Evolutionary conservation across 2,113 vertebrate genomes (phyloP).

Genomic region (Rostratula benghalensis): DNA sequence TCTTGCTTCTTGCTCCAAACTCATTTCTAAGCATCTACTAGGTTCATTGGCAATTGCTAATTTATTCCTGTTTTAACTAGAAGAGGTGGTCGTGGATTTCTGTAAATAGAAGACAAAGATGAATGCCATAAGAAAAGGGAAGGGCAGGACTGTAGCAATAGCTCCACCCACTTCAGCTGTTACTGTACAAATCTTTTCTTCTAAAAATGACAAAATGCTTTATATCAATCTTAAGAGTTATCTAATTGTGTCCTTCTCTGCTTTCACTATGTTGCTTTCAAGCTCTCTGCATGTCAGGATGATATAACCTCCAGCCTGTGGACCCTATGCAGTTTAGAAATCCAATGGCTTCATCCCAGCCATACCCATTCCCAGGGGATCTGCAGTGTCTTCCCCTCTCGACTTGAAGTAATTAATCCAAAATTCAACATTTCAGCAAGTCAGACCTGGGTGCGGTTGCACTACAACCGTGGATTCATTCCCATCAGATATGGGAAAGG

Average conservation of each 20-base stretch:
- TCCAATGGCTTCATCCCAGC: background rate
- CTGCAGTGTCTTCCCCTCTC: background rate
- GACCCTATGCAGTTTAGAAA: background rate
- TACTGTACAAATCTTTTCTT: background rate
- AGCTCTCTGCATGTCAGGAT: background rate
- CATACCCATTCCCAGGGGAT: background rate
- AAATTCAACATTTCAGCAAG: background rate
- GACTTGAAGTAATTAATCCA: background rate
- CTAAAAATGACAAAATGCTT: background rate
- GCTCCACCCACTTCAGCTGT: background rate
- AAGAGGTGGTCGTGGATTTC: background rate
- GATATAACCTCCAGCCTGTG: background rate
- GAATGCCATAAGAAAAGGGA: background rate
- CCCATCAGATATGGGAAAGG: background rate
- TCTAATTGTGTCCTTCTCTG: background rate
- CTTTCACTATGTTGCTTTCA: background rate
- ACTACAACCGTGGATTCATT: background rate
- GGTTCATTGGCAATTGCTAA: background rate
- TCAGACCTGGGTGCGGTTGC: background rate
- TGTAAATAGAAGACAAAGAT: background rate
- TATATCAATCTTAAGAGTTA: background rate
- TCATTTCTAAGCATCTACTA: background rate
- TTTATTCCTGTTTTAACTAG: background rate
- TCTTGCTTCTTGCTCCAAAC: background rate
- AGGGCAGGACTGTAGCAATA: background rate